phyloP scores from a whole-genome alignment of 2,888 invertebrate genomes.

The Crepidodera aurea region DNA sequence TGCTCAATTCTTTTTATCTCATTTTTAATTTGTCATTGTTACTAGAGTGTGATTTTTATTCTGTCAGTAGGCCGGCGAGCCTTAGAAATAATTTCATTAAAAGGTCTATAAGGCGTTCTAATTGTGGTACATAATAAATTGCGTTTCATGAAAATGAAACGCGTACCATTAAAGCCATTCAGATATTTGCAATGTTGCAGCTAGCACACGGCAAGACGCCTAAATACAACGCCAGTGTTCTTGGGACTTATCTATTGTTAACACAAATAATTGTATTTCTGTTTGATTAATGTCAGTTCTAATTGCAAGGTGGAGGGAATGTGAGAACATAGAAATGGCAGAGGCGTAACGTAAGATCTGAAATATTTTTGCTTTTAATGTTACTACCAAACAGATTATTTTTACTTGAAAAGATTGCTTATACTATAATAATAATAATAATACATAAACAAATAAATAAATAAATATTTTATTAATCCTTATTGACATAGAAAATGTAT shows the following conservation, averaged over 20 bases:
- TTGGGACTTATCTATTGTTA: slow-evolving; percentile 1
- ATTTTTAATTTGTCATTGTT: too few relatives aligned
- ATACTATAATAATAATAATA: too few relatives aligned
- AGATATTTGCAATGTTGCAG: not conserved
- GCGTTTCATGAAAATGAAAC: slow-evolving; percentile 19
- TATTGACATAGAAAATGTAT: too few relatives aligned
- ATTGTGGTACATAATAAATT: slow-evolving; percentile 21
- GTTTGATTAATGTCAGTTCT: slow-evolving; percentile 1
- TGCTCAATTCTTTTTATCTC: too few relatives aligned
- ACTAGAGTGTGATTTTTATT: not conserved
- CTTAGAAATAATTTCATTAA: slow-evolving; percentile 8
- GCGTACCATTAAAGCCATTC: slow-evolving; percentile 11
- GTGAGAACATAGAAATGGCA: not conserved
- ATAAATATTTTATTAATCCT: too few relatives aligned
- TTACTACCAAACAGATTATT: too few relatives aligned
- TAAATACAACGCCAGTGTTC: not conserved
- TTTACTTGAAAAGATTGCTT: too few relatives aligned
- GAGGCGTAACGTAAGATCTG: too few relatives aligned
- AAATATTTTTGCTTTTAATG: too few relatives aligned
- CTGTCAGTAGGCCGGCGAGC: not conserved
- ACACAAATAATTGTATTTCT: not conserved
- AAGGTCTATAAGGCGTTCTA: slow-evolving; percentile 12
- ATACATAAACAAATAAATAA: too few relatives aligned
- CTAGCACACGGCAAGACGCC: not conserved
- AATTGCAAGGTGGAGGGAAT: not conserved